Percentiles rank a stretch among this genome's conserved stretches.
phyloP scores from a whole-genome alignment of 2,888 invertebrate genomes.

The Cheilosia soror region DNA sequence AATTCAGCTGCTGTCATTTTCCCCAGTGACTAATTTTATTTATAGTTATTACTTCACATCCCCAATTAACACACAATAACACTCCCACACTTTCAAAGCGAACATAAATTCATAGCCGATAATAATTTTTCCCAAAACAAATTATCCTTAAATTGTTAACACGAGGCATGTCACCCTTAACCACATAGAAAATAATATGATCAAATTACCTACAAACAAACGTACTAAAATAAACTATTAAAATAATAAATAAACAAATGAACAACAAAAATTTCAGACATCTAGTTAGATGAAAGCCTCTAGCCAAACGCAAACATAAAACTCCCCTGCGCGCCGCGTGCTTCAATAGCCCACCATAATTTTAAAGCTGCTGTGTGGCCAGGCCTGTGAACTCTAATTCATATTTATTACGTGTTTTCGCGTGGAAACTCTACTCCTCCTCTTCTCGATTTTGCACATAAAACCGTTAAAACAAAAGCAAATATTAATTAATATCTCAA shows the following conservation, averaged over 20 bases:
- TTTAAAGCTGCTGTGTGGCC: constrained; percentile 30
- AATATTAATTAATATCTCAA: constrained; percentile 66
- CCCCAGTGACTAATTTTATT: no score
- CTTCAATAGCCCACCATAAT: neutral
- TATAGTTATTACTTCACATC: no score
- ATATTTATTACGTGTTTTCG: constrained; percentile 36
- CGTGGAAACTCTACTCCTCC: constrained; percentile 28
- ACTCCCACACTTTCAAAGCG: no score
- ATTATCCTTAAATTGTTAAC: neutral
- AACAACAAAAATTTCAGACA: constrained; percentile 26
- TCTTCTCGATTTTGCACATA: constrained; percentile 28
- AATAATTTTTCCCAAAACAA: neutral
- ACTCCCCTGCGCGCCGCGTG: neutral
- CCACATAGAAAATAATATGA: neutral
- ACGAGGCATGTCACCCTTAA: neutral
- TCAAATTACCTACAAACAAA: neutral
- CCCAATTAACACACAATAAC: no score
- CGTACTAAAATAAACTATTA: neutral
- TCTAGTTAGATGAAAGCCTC: neutral
- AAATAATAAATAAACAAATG: constrained; percentile 3
- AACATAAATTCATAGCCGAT: no score
- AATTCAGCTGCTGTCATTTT: no score
- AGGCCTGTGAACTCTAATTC: constrained; percentile 9
- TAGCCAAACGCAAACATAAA: neutral
- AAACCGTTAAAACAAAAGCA: constrained; percentile 21